Percentiles rank a stretch among this genome's conserved stretches.
These are phyloP conservation scores for Cyclina sinensis DNA, from an alignment of 1,140 invertebrate genomes.

Conservation along the genomic window DNA sequence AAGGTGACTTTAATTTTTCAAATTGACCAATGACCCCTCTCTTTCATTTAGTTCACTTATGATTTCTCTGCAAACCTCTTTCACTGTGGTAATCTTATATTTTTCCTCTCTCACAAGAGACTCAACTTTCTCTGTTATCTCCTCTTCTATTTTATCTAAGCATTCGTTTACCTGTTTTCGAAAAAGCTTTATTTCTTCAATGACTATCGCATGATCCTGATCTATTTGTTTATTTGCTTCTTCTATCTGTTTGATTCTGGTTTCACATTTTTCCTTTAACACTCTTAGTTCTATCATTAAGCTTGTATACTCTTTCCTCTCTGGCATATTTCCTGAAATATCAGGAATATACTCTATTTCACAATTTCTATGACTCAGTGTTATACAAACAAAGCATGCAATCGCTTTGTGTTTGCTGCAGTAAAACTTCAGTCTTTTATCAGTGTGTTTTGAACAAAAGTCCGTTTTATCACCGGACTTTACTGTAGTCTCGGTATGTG, in stretches of 20 bases:
- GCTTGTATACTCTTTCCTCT: not conserved
- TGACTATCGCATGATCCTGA: not conserved
- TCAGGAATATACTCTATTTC: constrained; percentile 7
- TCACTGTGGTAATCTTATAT: not conserved
- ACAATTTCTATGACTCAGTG: not conserved
- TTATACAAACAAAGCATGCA: constrained; percentile 6
- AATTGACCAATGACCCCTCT: not conserved
- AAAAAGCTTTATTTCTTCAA: not conserved
- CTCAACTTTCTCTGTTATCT: not conserved
- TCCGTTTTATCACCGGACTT: not conserved
- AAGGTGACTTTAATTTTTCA: not conserved
- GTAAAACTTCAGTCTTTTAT: not conserved
- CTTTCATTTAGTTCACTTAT: not conserved
- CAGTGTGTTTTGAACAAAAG: not conserved
- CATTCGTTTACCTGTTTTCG: not conserved
- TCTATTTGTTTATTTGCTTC: not conserved
- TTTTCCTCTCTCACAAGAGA: not conserved
- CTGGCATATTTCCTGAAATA: not conserved
- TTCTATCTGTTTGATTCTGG: no score
- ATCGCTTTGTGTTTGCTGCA: not conserved
- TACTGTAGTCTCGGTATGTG: no score
- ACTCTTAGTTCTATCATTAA: not conserved
- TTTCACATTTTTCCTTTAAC: not conserved
- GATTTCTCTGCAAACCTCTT: not conserved
- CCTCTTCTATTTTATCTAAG: not conserved